A percentile compares a stretch with the other conserved stretches of the same genome.
phyloP scores from a whole-genome alignment of 1,140 invertebrate genomes.

The Tribolium madens region DNA sequence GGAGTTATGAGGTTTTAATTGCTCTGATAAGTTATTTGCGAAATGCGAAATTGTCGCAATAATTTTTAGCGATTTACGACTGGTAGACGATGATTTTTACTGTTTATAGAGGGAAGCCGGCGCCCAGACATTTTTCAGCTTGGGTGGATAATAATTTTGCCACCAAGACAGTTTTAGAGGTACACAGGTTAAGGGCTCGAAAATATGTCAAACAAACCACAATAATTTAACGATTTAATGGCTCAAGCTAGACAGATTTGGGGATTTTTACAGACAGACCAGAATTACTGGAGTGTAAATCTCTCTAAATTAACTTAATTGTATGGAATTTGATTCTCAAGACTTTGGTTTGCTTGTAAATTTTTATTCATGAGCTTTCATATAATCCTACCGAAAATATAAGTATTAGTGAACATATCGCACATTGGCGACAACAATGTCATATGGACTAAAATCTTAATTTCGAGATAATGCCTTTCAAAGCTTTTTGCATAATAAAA shows the following conservation, averaged over 20 bases:
- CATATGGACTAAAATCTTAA: too few species aligned
- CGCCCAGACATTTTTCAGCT: slow-evolving; percentile 4
- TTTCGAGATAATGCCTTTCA: too few species aligned
- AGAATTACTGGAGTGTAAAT: neutral
- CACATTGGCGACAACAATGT: too few species aligned
- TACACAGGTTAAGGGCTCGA: slow-evolving; percentile 50
- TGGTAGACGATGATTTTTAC: neutral
- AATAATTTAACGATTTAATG: slow-evolving; percentile 55
- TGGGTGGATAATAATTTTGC: slow-evolving; percentile 25
- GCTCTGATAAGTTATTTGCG: slow-evolving; percentile 27
- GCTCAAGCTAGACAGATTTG: slow-evolving; percentile 33
- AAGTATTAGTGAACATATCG: too few species aligned
- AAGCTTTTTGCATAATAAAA: too few species aligned
- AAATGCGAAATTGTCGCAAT: slow-evolving; percentile 35
- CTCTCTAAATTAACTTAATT: neutral
- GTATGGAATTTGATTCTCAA: neutral
- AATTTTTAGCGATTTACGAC: slow-evolving; percentile 29
- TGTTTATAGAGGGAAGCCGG: neutral
- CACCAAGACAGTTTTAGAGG: slow-evolving; percentile 36
- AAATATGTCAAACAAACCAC: slow-evolving; percentile 55
- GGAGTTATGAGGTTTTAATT: slow-evolving; percentile 55
- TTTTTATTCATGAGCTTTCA: neutral
- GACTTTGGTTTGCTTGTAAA: neutral
- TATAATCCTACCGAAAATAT: neutral
- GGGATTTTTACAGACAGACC: slow-evolving; percentile 9